phyloP scores from a whole-genome alignment of 2,113 vertebrate genomes.

The Hiodon tergisus region DNA sequence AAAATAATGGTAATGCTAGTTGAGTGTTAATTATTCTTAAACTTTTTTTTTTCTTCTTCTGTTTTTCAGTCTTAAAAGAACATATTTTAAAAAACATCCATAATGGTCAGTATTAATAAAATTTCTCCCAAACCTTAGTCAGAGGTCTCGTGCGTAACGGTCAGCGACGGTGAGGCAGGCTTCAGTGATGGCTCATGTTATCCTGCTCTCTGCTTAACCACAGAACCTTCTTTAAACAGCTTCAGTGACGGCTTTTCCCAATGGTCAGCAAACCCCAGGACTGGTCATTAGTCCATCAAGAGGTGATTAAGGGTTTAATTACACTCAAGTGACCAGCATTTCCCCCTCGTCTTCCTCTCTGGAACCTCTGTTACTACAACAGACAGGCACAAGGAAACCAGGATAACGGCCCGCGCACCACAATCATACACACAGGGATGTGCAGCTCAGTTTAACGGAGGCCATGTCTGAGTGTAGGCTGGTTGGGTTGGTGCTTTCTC shows the following conservation, averaged over 20 bases:
- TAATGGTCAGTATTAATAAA: background rate
- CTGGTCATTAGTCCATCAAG: conserved; percentile 23
- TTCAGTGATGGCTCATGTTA: background rate
- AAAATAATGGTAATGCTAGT: too few relatives aligned
- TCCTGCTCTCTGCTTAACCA: background rate
- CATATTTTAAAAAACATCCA: background rate
- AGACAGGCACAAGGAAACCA: background rate
- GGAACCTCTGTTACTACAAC: background rate
- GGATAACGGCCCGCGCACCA: too few relatives aligned
- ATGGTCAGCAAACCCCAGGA: conserved; percentile 24
- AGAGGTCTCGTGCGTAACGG: background rate
- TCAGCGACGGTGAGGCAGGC: background rate
- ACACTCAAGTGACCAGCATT: background rate
- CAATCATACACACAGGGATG: too few relatives aligned
- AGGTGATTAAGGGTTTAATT: conserved; percentile 2
- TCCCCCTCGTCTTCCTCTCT: background rate
- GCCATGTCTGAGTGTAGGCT: too few relatives aligned
- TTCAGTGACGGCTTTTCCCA: conserved; percentile 7
- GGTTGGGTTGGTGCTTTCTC: too few relatives aligned
- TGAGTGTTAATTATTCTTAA: background rate
- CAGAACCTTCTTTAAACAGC: background rate
- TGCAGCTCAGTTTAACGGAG: too few relatives aligned
- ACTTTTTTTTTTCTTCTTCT: background rate
- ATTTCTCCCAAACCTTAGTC: background rate
- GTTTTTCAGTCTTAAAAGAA: background rate